Percentiles rank a stretch among this genome's conserved stretches.
These are phyloP conservation scores for Ammodytes marinus DNA, from an alignment of 2,113 vertebrate species.

Conservation along the genomic window DNA sequence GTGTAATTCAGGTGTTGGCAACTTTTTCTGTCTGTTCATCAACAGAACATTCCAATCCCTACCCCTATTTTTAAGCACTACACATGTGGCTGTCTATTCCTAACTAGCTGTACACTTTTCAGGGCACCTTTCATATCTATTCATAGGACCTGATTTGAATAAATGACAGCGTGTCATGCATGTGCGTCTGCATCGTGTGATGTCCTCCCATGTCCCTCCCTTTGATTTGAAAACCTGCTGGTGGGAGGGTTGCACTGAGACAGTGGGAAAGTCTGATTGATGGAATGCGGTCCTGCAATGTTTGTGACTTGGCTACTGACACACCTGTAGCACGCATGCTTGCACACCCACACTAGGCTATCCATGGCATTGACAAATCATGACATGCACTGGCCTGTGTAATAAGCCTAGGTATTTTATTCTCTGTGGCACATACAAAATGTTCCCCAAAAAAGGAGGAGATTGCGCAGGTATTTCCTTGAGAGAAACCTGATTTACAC, in stretches of 20 bases:
- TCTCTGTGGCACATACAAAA: not conserved
- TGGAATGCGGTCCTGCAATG: slow-evolving; percentile 73
- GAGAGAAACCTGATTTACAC: slow-evolving; percentile 28
- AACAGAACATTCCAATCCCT: slow-evolving; percentile 17
- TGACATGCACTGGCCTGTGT: slow-evolving; percentile 24
- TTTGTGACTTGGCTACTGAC: slow-evolving; percentile 42
- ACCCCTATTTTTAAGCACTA: slow-evolving; percentile 41
- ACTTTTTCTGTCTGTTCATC: not conserved
- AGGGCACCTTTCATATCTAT: slow-evolving; percentile 31
- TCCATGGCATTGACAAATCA: slow-evolving; percentile 13
- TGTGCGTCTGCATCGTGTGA: slow-evolving; percentile 10
- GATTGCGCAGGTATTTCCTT: not conserved
- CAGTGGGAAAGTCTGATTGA: slow-evolving; percentile 2
- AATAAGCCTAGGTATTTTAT: not conserved
- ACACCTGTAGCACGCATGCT: slow-evolving; percentile 66
- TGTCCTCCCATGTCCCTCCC: not conserved
- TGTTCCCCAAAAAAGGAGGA: not conserved
- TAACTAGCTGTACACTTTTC: slow-evolving; percentile 38
- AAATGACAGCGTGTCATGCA: not conserved
- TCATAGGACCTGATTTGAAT: slow-evolving; percentile 40
- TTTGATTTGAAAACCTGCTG: not conserved
- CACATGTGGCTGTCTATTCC: slow-evolving; percentile 41
- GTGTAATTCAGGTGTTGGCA: slow-evolving; percentile 3
- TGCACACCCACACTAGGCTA: not conserved
- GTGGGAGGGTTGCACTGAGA: slow-evolving; percentile 7